These are phyloP conservation scores for Prunella strophiata DNA, from an alignment of 2,797 vertebrate genomes.

Conservation along the genomic window DNA sequence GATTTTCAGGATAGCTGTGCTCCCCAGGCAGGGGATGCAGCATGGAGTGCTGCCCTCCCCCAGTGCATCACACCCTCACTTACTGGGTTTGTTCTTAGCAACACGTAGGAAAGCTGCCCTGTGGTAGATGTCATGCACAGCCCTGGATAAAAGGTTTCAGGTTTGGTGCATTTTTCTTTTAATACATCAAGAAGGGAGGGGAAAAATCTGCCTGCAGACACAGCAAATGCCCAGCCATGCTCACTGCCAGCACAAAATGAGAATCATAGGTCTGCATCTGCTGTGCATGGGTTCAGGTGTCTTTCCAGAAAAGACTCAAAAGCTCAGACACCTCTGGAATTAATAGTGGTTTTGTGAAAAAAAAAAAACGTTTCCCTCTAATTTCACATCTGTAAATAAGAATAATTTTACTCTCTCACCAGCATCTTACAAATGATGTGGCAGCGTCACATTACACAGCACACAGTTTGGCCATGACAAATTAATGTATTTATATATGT, in stretches of 20 bases:
- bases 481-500: background rate
- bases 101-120: background rate
- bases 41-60: accelerated
- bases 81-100: background rate
- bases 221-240: accelerated
- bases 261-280: accelerated
- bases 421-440: background rate
- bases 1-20: background rate
- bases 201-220: background rate
- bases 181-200: background rate
- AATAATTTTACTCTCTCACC: background rate
- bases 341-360: background rate
- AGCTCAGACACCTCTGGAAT: background rate
- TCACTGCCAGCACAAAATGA: accelerated
- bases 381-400: background rate
- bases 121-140: background rate
- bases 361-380: background rate
- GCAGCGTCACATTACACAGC: background rate
- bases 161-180: background rate
- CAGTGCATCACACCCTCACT: accelerated
- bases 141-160: background rate
- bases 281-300: background rate
- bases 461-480: background rate
- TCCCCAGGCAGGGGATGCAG: too few species aligned
- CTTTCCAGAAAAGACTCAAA: background rate